These are phyloP conservation scores for Aptenodytes patagonicus DNA, from an alignment of 2,113 vertebrate species.

Conservation along the genomic window DNA sequence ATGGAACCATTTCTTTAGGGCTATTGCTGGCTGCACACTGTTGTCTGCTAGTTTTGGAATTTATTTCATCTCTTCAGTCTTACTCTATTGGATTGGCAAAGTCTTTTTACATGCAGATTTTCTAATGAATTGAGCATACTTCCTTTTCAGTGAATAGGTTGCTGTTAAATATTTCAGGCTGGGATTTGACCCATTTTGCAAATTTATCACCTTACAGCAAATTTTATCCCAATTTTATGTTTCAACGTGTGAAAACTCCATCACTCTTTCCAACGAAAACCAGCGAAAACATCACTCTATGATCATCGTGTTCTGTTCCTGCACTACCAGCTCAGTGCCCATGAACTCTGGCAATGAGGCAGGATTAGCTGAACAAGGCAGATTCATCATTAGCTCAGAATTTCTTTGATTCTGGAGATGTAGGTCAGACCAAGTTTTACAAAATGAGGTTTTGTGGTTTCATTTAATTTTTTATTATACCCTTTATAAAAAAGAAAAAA, in stretches of 20 bases:
- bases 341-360: background rate
- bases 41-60: background rate
- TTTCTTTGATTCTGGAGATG: background rate
- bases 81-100: background rate
- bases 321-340: background rate
- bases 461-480: slow-evolving; percentile 22
- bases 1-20: background rate
- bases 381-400: background rate
- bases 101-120: background rate
- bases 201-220: background rate
- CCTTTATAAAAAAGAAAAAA: background rate
- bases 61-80: background rate
- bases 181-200: background rate
- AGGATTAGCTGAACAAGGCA: background rate
- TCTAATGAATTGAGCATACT: background rate
- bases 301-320: background rate
- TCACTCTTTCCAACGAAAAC: background rate
- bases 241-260: background rate
- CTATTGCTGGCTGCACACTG: background rate
- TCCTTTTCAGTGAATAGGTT: background rate
- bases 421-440: slow-evolving; percentile 9
- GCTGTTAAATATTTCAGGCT: background rate
- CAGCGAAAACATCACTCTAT: background rate
- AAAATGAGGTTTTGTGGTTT: slow-evolving; percentile 6
- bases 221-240: background rate